Base-by-base conservation (phyloP, 2,113 vertebrate species). In the Syrrhaptes paradoxus region DNA sequence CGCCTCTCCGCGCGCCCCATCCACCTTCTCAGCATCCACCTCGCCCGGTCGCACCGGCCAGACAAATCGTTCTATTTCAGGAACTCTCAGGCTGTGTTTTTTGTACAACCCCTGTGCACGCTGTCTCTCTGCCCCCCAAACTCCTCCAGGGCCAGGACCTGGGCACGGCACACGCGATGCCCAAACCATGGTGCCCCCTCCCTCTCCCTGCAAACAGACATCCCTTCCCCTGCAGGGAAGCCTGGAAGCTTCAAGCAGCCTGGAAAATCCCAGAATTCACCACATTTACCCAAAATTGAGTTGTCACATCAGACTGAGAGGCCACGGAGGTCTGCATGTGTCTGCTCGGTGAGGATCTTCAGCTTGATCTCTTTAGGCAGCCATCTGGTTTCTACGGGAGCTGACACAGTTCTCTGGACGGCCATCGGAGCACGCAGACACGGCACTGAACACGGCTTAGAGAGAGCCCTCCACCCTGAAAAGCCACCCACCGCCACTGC, bases 41-140 rank as follows among this genome's bases (percentile, higher is more conserved):
- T 81, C 2, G 0, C 65, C 55, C 36, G 6, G 38, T 10, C 11
- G 38, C 28, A 17, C 10, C 8, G 11, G 49, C 0, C 0, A 67
- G 32, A 78, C 13, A 7, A 55, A 67, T 4, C 13, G 10, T 26
- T 11, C 3, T 16, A 12, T 7, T 75, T 55, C 48, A 62, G 36
- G n/a, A 66, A 21, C 46, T 38, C 54, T 59, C 36, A 49, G 58
- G 49, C 6, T 17, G 17, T 1, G 2, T 12, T 28, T 28, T n/a
- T 32, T 51, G 36, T 43, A 41, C 22, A 77, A n/a, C 43, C 21
- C 25, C 14, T 2, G 18, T 4, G 10, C 24, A 12, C 1, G 7
- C 34, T 49, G 4, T 17, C 52, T 67, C n/a, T 48, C 32, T 17
- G 25, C 48, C 17, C 4, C 21, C 13, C 5, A 46, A 67, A 92